A percentile compares a stretch with the other conserved stretches of the same genome.
phyloP scores from a whole-genome alignment of 2,113 vertebrate genomes.

The Monopterus albus region DNA sequence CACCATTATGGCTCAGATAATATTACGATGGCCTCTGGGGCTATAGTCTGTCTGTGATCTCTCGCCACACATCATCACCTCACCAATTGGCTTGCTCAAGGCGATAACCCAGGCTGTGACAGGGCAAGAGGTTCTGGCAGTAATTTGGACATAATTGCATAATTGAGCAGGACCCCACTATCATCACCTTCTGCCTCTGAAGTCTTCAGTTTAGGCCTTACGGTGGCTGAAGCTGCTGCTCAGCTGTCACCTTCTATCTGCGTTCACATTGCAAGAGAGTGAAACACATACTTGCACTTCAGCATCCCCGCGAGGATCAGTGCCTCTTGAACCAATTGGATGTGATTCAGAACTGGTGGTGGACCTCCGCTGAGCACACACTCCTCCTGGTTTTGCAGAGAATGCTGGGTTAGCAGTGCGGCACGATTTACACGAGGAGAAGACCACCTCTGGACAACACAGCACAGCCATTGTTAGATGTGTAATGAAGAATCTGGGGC shows the following conservation, averaged over 20 bases:
- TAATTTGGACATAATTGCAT: slow-evolving; percentile 73
- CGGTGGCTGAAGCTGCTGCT: slow-evolving; percentile 45
- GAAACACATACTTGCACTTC: slow-evolving; percentile 22
- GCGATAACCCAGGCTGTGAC: slow-evolving; percentile 47
- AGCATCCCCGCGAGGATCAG: slow-evolving; percentile 47
- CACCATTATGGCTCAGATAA: slow-evolving; percentile 28
- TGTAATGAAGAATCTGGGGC: slow-evolving; percentile 60
- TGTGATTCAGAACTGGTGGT: slow-evolving; percentile 50
- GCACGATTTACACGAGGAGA: slow-evolving; percentile 26
- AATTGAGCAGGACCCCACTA: slow-evolving; percentile 64
- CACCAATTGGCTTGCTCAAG: slow-evolving; percentile 44
- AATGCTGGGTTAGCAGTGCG: slow-evolving; percentile 35
- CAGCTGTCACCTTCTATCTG: slow-evolving; percentile 69
- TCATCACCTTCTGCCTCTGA: slow-evolving; percentile 51
- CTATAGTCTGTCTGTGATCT: slow-evolving; percentile 50
- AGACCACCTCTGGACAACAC: slow-evolving; percentile 62
- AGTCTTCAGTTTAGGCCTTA: slow-evolving; percentile 59
- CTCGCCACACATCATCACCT: slow-evolving; percentile 63
- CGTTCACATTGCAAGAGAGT: slow-evolving; percentile 30
- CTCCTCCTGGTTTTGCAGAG: slow-evolving; percentile 60
- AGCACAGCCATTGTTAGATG: slow-evolving; percentile 71
- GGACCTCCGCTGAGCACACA: slow-evolving; percentile 54
- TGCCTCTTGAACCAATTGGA: slow-evolving; percentile 57
- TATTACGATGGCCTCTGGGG: slow-evolving; percentile 49
- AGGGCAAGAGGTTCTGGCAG: slow-evolving; percentile 67